Evolutionary conservation across 2,888 invertebrate species (phyloP).

Genomic region (Pachymerium ferrugineum): DNA sequence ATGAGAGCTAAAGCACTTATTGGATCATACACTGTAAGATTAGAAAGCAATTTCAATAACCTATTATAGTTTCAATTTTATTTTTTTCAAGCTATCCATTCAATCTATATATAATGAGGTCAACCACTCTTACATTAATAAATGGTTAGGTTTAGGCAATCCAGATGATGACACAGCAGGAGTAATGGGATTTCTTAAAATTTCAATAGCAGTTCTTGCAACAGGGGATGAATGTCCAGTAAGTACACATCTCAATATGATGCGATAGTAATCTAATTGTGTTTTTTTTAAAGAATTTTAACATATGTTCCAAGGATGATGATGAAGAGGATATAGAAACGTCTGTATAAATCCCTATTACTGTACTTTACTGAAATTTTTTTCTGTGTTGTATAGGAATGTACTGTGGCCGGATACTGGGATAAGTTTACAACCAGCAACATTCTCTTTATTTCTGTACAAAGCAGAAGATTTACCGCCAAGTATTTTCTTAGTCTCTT

Average conservation of each 20-base stretch:
- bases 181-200: constrained; percentile 49
- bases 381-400: constrained; percentile 40
- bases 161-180: constrained; percentile 42
- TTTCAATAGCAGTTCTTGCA: constrained; percentile 48
- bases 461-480: constrained; percentile 50
- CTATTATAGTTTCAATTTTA: not conserved
- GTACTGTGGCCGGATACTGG: constrained; percentile 49
- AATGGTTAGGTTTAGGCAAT: constrained; percentile 50
- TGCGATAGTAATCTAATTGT: not conserved
- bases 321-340: constrained; percentile 23
- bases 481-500: too few species aligned
- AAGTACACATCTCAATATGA: not conserved
- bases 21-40: constrained; percentile 48
- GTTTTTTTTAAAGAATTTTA: not conserved
- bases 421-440: constrained; percentile 49
- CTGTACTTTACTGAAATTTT: not conserved
- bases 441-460: constrained; percentile 47
- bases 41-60: not conserved
- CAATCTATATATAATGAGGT: not conserved
- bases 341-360: not conserved
- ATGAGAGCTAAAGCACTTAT: constrained; percentile 50
- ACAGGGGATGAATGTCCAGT: constrained; percentile 50
- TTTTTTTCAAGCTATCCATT: not conserved
- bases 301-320: not conserved
- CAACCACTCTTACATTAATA: constrained; percentile 43